phyloP scores from a whole-genome alignment of 2,797 vertebrate genomes.

The Strix occidentalis region DNA sequence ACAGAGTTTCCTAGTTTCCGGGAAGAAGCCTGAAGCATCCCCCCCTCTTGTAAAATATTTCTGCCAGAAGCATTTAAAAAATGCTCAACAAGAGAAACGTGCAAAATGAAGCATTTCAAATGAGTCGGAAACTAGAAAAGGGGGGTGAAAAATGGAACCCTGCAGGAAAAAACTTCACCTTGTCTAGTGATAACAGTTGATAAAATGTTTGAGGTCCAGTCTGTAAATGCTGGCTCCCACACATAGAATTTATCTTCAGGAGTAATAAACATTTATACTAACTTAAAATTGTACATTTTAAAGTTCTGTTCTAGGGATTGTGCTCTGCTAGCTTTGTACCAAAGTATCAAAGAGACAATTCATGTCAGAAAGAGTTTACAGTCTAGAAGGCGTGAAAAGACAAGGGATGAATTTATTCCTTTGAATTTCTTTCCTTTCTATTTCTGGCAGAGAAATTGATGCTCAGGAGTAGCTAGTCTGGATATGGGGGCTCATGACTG shows the following conservation, averaged over 20 bases:
- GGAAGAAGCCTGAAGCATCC: background rate
- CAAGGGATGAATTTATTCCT: background rate
- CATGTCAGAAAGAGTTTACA: background rate
- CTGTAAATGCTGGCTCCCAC: background rate
- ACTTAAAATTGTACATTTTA: background rate
- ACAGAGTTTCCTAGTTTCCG: background rate
- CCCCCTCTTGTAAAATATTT: constrained; percentile 23
- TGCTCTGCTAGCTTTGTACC: background rate
- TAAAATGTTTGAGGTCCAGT: background rate
- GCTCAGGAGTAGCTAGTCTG: background rate
- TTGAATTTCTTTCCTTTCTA: background rate
- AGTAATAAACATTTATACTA: background rate
- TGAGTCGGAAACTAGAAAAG: background rate
- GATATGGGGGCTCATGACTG: background rate
- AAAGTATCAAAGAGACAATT: background rate
- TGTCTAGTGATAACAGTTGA: background rate
- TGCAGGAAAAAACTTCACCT: background rate
- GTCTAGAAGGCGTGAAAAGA: background rate
- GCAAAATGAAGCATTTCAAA: constrained; percentile 8
- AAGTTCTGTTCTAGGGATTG: background rate
- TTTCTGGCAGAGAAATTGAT: background rate
- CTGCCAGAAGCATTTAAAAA: background rate
- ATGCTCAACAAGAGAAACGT: background rate
- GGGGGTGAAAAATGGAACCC: background rate
- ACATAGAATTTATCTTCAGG: background rate